These are phyloP conservation scores for Hemistola chrysoprasaria DNA, from an alignment of 2,888 invertebrate species.

Conservation along the genomic window DNA sequence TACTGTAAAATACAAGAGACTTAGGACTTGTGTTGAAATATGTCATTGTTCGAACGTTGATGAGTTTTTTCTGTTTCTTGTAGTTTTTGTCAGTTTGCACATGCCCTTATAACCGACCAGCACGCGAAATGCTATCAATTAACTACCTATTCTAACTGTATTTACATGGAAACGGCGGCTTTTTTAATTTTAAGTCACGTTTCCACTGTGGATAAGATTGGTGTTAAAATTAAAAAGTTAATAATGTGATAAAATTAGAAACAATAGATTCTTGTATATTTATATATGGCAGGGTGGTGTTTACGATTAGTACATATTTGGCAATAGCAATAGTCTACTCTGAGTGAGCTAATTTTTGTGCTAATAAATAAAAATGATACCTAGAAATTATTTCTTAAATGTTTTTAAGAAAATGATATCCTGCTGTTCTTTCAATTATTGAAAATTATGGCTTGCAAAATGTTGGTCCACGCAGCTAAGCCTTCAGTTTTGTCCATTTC, in stretches of 20 bases:
- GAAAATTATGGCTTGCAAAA: no score
- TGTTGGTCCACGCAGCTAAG: no score
- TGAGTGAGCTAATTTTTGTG: no score
- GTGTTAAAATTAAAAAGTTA: slow-evolving; percentile 20
- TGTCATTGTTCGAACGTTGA: background rate
- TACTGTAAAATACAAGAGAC: no score
- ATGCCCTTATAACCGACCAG: slow-evolving; percentile 8
- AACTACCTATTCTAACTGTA: slow-evolving; percentile 10
- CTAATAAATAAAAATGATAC: no score
- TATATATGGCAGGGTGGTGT: slow-evolving; percentile 5
- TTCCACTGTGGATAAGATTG: slow-evolving; percentile 27
- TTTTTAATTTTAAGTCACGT: slow-evolving; percentile 31
- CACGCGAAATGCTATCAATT: slow-evolving; percentile 21
- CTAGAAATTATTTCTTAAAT: no score
- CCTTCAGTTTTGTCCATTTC: no score
- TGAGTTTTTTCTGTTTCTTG: background rate
- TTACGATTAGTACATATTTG: slow-evolving; percentile 10
- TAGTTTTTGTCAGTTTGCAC: slow-evolving; percentile 14
- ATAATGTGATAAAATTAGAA: slow-evolving; percentile 14
- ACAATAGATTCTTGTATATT: slow-evolving; percentile 17
- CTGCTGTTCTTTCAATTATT: no score
- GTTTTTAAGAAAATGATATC: no score
- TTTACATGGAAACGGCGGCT: slow-evolving; percentile 6
- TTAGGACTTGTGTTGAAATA: no score
- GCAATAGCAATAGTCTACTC: background rate